A percentile compares a stretch with the other conserved stretches of the same genome.
These are phyloP conservation scores for Macquaria ambigua DNA, from an alignment of 2,113 vertebrate genomes.

Conservation along the genomic window DNA sequence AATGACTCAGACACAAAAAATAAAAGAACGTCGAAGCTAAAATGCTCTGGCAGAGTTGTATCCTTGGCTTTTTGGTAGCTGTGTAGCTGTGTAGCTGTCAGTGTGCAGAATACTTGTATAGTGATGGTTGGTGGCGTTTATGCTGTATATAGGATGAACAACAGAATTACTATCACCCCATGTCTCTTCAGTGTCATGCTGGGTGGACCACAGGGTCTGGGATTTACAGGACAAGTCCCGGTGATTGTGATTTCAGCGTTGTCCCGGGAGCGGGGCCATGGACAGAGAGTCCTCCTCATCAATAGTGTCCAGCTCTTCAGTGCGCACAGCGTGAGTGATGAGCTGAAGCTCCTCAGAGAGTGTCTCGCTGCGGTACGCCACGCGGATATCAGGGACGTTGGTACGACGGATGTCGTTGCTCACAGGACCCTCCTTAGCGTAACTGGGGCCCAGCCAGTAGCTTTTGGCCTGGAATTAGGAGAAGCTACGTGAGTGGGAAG, in stretches of 20 bases:
- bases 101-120: slow-evolving; percentile 21
- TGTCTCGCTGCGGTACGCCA: slow-evolving; percentile 92
- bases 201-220: slow-evolving; percentile 1
- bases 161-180: slow-evolving; percentile 7
- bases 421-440: slow-evolving; percentile 88
- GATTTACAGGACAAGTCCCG: slow-evolving; percentile 2
- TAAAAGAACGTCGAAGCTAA: neutral
- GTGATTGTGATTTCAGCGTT: slow-evolving; percentile 24
- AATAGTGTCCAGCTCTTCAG: slow-evolving; percentile 87
- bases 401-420: slow-evolving; percentile 95
- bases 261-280: slow-evolving; percentile 75
- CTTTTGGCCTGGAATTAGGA: slow-evolving; percentile 88
- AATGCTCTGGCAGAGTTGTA: slow-evolving; percentile 12
- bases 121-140: slow-evolving; percentile 35
- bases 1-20: neutral
- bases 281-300: slow-evolving; percentile 85
- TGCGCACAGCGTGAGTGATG: slow-evolving; percentile 92
- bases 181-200: slow-evolving; percentile 38
- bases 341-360: slow-evolving; percentile 93
- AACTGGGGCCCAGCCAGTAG: slow-evolving; percentile 93
- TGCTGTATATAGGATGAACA: neutral
- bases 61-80: slow-evolving; percentile 45
- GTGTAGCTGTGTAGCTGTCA: slow-evolving; percentile 31
- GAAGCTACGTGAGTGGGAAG: neutral
- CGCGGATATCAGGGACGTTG: slow-evolving; percentile 94